These are phyloP conservation scores for Desmophyllum pertusum DNA, from an alignment of 92 coral and sea anemone genomes.

Conservation along the genomic window DNA sequence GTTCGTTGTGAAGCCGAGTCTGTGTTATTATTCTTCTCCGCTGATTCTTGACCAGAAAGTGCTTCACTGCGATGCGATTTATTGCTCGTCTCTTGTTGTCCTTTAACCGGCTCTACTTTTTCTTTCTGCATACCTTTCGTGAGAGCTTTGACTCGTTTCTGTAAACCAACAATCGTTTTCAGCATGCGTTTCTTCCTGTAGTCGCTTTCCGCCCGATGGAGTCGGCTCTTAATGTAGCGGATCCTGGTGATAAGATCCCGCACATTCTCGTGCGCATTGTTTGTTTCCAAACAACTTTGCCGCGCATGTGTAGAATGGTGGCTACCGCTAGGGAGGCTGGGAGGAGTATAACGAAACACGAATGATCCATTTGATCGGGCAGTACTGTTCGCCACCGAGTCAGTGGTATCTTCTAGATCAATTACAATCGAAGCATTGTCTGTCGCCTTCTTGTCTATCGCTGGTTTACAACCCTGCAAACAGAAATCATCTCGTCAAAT, in stretches of 20 bases:
- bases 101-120: not conserved
- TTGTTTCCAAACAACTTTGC: not conserved
- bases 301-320: not conserved
- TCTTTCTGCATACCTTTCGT: constrained; percentile 17
- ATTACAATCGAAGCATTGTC: not conserved
- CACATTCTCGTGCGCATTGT: constrained; percentile 11
- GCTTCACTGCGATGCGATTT: not conserved
- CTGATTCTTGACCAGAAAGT: not conserved
- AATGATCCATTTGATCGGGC: not conserved
- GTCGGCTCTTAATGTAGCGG: constrained; percentile 22
- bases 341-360: not conserved
- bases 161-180: constrained; percentile 26
- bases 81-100: not conserved
- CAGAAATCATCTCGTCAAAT: not conserved
- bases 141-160: constrained; percentile 25
- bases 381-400: not conserved
- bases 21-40: not conserved
- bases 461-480: not conserved
- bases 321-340: not conserved
- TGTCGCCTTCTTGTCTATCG: not conserved
- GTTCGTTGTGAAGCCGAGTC: not conserved
- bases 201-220: constrained; percentile 32
- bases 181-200: constrained; percentile 32
- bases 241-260: constrained; percentile 28
- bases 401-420: not conserved